A percentile compares a stretch with the other conserved stretches of the same genome.
Evolutionary conservation across 2,888 invertebrate species (phyloP).

Genomic region (Callimorpha dominula): DNA sequence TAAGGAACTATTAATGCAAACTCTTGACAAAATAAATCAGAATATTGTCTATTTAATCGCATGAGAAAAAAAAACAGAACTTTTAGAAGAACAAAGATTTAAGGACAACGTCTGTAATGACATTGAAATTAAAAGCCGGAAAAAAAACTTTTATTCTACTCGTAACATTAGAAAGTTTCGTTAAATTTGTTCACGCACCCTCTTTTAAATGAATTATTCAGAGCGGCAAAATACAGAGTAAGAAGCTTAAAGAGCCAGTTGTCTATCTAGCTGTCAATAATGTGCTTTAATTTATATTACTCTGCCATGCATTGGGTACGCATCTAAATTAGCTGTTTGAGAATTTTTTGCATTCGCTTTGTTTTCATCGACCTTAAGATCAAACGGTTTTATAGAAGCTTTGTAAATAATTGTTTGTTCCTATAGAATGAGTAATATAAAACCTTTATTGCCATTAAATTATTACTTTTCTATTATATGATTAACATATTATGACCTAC

Average conservation of each 20-base stretch:
- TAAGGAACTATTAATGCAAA: not conserved
- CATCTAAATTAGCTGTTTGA: conserved; percentile 31
- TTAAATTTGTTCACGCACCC: conserved; percentile 70
- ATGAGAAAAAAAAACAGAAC: conserved; percentile 20
- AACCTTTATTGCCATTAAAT: not conserved
- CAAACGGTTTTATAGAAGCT: not conserved
- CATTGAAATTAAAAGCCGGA: conserved; percentile 60
- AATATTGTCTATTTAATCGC: conserved; percentile 11
- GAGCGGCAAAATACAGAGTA: conserved; percentile 64
- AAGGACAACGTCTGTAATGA: conserved; percentile 54
- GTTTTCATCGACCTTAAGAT: not conserved
- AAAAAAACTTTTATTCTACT: conserved; percentile 59
- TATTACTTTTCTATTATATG: too few relatives aligned
- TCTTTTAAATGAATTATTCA: conserved; percentile 75
- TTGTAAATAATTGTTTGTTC: not conserved
- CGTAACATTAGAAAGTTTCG: conserved; percentile 62
- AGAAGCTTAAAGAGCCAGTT: conserved; percentile 66
- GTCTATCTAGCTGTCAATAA: conserved; percentile 76
- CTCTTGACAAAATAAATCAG: not conserved
- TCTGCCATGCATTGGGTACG: conserved; percentile 44
- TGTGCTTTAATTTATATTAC: conserved; percentile 69
- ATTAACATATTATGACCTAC: too few relatives aligned
- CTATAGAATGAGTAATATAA: not conserved
- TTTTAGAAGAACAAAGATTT: conserved; percentile 40
- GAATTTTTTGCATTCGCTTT: not conserved